These are phyloP conservation scores for Circaetus gallicus DNA, from an alignment of 2,113 vertebrate genomes.

Conservation along the genomic window DNA sequence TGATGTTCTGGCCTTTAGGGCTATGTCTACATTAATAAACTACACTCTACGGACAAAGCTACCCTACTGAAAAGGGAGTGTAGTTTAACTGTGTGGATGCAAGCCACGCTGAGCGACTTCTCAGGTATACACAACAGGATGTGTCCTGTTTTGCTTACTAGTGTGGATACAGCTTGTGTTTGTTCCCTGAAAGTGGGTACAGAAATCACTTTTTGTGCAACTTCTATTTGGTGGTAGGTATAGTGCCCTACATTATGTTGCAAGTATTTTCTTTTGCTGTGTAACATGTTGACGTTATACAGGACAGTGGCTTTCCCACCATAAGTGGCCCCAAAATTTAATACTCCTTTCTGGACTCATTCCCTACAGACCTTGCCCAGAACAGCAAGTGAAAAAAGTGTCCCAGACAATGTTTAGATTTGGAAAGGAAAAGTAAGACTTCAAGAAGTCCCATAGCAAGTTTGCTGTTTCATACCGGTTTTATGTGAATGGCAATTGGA, in stretches of 20 bases:
- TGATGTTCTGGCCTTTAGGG: background rate
- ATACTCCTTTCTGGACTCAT: background rate
- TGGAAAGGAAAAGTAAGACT: background rate
- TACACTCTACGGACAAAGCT: background rate
- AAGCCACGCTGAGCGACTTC: background rate
- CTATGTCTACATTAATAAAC: background rate
- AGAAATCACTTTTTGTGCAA: background rate
- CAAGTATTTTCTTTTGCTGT: background rate
- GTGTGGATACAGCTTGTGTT: background rate
- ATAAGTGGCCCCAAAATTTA: background rate
- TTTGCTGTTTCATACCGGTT: background rate
- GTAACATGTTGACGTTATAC: background rate
- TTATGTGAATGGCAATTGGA: background rate
- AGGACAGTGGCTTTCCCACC: background rate
- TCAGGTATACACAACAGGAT: background rate
- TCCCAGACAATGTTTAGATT: background rate
- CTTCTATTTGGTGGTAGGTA: background rate
- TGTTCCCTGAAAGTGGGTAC: background rate
- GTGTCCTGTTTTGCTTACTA: background rate
- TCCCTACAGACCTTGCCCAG: background rate
- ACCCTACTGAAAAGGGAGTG: background rate
- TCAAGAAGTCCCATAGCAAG: background rate
- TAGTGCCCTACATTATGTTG: background rate
- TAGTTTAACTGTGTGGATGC: background rate
- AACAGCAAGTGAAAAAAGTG: background rate